A percentile compares a stretch with the other conserved stretches of the same genome.
These are phyloP conservation scores for Neomorphus geoffroyi DNA, from an alignment of 2,797 vertebrate species.

Conservation along the genomic window DNA sequence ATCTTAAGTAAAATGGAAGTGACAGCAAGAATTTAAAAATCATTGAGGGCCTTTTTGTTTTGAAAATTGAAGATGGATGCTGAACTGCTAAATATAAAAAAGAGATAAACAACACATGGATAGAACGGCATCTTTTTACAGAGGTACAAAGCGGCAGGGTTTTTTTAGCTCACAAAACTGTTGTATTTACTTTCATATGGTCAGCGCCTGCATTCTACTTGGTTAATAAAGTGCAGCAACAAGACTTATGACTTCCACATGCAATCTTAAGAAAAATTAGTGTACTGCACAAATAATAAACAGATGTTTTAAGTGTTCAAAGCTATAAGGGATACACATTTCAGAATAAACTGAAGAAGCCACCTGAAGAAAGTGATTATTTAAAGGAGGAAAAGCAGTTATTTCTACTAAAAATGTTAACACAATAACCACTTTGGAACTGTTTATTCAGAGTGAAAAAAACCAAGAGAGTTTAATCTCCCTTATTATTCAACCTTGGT, in stretches of 20 bases:
- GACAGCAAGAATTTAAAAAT: background rate
- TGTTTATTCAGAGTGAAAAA: background rate
- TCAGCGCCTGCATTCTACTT: slow-evolving; percentile 11
- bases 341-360: background rate
- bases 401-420: background rate
- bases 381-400: background rate
- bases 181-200: slow-evolving; percentile 22
- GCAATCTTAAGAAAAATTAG: background rate
- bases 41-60: background rate
- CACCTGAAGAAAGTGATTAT: background rate
- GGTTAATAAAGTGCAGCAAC: slow-evolving; percentile 32
- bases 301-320: slow-evolving; percentile 39
- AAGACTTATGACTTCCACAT: slow-evolving; percentile 52
- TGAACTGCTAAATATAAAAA: background rate
- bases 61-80: background rate
- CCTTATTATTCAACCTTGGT: background rate
- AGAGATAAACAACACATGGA: background rate
- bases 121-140: background rate
- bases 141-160: background rate
- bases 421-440: background rate
- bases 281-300: slow-evolving; percentile 42
- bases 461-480: background rate
- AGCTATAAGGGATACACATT: background rate
- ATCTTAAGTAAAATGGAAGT: background rate
- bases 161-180: slow-evolving; percentile 10